Evolutionary conservation across 1,140 invertebrate species (phyloP).

Genomic region (Argopecten irradians): DNA sequence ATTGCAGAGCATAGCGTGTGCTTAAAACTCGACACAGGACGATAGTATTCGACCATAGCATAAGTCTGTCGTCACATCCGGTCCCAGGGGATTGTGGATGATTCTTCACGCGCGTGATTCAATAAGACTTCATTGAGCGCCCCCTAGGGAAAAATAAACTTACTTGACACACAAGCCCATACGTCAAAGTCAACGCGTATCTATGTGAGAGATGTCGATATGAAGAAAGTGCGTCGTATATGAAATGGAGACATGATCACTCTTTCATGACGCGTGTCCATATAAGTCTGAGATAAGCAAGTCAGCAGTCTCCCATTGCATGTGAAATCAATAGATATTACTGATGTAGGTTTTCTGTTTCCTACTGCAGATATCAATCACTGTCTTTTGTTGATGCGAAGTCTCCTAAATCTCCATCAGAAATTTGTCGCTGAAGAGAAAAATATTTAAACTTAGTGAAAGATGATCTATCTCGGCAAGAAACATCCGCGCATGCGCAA

Average conservation of each 20-base stretch:
- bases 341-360: slow-evolving; percentile 16
- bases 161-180: not conserved
- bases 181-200: not conserved
- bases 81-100: not conserved
- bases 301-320: not conserved
- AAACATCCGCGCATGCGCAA: not conserved
- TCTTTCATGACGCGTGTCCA: slow-evolving; percentile 14
- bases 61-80: not conserved
- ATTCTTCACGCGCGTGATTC: slow-evolving; percentile 7
- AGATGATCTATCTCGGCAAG: not conserved
- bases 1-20: not conserved
- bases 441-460: not conserved
- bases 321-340: not conserved
- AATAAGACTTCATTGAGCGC: not conserved
- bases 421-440: not conserved
- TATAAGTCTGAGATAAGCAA: not conserved
- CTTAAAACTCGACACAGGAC: not conserved
- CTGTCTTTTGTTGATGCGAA: not conserved
- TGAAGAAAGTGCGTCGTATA: not conserved
- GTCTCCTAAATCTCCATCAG: not conserved
- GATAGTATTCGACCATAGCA: not conserved
- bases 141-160: not conserved
- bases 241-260: not conserved
- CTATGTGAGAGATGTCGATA: slow-evolving; percentile 20
- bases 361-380: not conserved